Evolutionary conservation across 2,797 vertebrate genomes (phyloP), one percentile per base, ranked within the genome.

Genomic region (Dryobates pubescens): DNA sequence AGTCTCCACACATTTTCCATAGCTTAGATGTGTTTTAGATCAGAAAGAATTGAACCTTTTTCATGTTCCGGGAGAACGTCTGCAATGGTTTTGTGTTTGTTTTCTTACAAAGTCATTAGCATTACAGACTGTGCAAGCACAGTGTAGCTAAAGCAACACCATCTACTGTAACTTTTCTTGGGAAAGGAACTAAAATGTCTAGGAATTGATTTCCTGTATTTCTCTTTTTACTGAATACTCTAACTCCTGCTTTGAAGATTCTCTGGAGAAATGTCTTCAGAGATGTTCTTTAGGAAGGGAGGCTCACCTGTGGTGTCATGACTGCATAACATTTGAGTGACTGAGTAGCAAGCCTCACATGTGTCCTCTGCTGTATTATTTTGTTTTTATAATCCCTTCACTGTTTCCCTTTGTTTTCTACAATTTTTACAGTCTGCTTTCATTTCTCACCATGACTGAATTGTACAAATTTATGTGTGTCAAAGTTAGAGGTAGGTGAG

Each of bases 251-350:
- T 82, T 81, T 86, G 63, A 82, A 82, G n/a, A 15, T 58, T 13
- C 3, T 53, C 54, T 5, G 9, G 8, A 38, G 45, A 73, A 86
- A 30, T 1, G 19, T 34, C 34, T 70, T 79, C 29, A 29, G 62
- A 79, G 6, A 23, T 76, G 12, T 26, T 5, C 16, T 65, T 83
- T 49, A 54, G 59, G 36, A 81, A 67, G 14, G 38, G 43, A 43
- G 10, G 3, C 5, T 68, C 3, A 7, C 70, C 13, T 82, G 79
- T 56, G 69, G 13, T 80, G 24, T 68, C 1, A 0, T 68, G 22
- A 22, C 34, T 4, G 1, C 5, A 1, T 78, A 49, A 38, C 0
- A 0, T 53, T 56, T 62, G 20, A 49, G 29, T 45, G 61, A 61
- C 53, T 3, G 2, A 11, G n/a, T 30, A 51, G 45, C 34, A 68